Percentiles rank a stretch among this genome's conserved stretches.
phyloP scores from a whole-genome alignment of 2,797 vertebrate genomes.

The Anas capensis region DNA sequence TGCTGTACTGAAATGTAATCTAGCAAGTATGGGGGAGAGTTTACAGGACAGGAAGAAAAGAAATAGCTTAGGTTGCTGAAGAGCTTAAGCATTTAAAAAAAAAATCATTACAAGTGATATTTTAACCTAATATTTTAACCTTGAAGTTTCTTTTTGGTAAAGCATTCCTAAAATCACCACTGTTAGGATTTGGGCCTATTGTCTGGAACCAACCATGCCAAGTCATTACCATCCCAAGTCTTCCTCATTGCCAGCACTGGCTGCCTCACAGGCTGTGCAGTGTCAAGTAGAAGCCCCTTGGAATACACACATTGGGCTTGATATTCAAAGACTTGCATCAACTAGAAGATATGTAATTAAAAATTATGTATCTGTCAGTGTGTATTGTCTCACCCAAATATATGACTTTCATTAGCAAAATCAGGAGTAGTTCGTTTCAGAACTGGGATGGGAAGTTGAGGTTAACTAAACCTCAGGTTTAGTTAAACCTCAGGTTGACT shows the following conservation, averaged over 20 bases:
- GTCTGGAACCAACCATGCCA: background rate
- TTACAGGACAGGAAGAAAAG: background rate
- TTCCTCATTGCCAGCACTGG: background rate
- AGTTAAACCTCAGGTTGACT: background rate
- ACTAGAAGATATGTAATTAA: background rate
- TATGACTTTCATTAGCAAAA: background rate
- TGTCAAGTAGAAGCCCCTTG: background rate
- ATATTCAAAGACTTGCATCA: background rate
- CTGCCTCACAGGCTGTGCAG: background rate
- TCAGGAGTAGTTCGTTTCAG: background rate
- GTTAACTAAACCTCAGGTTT: background rate
- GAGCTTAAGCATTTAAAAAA: background rate
- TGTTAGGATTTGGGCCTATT: background rate
- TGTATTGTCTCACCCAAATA: background rate
- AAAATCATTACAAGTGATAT: no score
- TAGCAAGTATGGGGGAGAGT: background rate
- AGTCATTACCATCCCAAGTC: fast-evolving
- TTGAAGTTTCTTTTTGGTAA: background rate
- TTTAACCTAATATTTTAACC: background rate
- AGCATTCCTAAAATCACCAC: background rate
- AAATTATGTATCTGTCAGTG: background rate
- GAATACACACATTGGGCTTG: background rate
- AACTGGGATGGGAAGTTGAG: background rate
- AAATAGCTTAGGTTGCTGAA: background rate
- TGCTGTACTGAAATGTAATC: background rate